Evolutionary conservation across 2,888 invertebrate species (phyloP).

Genomic region (Papilio protenor): DNA sequence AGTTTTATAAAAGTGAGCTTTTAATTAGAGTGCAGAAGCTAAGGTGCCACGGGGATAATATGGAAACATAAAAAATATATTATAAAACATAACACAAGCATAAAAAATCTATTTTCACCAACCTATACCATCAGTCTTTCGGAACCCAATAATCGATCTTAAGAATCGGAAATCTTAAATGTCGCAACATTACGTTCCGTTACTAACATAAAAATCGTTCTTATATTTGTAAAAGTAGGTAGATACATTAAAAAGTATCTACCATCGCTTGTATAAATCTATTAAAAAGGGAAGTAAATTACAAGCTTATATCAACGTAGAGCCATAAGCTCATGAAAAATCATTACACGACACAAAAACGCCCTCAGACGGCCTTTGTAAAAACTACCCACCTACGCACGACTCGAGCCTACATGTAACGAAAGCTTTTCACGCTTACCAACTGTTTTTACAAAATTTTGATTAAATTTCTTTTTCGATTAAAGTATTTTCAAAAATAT

Average conservation of each 20-base stretch:
- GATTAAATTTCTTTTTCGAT: background rate
- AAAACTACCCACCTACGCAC: constrained; percentile 1
- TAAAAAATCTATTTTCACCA: no score
- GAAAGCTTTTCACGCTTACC: background rate
- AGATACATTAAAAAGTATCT: no score
- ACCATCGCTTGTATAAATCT: background rate
- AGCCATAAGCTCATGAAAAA: background rate
- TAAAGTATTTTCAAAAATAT: background rate
- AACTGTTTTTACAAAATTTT: background rate
- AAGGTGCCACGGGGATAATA: constrained; percentile 4
- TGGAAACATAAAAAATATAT: background rate
- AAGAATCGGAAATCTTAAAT: no score
- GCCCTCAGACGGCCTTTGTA: constrained; percentile 8
- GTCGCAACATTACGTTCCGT: no score
- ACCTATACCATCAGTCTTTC: no score
- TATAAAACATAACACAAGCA: no score
- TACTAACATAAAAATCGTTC: no score
- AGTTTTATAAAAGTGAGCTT: constrained; percentile 28
- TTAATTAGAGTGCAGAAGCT: constrained; percentile 26
- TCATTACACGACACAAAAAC: constrained; percentile 10
- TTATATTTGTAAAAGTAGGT: no score
- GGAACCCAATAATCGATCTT: no score
- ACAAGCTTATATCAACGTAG: background rate
- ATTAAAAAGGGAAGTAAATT: background rate
- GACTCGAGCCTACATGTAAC: background rate